Conservation (phyloP, 2,888 invertebrate species). For the Marasmarcha lunaedactyla region DNA sequence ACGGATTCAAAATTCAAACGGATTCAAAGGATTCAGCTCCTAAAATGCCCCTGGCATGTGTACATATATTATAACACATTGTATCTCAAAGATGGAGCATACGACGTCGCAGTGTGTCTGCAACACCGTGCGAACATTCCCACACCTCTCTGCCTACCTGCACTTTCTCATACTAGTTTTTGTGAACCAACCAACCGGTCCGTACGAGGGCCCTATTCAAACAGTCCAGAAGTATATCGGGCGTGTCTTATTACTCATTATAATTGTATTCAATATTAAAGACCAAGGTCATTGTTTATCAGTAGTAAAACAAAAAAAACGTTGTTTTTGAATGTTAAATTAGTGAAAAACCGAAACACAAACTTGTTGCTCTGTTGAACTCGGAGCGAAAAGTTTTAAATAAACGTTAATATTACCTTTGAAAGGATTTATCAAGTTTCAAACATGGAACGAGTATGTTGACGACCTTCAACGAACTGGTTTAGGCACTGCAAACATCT, state of each 20-base stretch:
- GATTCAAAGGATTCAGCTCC: too few species aligned
- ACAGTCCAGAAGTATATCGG: not conserved
- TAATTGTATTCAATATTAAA: not conserved
- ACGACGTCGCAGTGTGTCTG: constrained; percentile 9
- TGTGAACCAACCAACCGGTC: constrained; percentile 17
- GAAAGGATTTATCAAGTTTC: not conserved
- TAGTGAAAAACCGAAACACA: too few species aligned
- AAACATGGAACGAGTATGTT: constrained; percentile 16
- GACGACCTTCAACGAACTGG: constrained; percentile 44
- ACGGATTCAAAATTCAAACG: too few species aligned
- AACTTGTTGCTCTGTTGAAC: too few species aligned
- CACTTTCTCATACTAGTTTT: constrained; percentile 30
- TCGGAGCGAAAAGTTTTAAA: too few species aligned
- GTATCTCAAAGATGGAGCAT: not conserved
- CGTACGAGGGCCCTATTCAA: not conserved
- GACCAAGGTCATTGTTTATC: not conserved
- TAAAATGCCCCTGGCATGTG: too few species aligned
- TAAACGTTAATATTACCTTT: not conserved
- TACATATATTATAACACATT: too few species aligned
- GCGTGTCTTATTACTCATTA: not conserved
- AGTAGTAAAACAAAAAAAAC: too few species aligned
- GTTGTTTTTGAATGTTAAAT: too few species aligned
- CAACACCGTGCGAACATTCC: constrained; percentile 45
- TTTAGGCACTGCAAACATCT: constrained; percentile 38
- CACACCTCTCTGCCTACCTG: constrained; percentile 25